Conservation (phyloP, 2,113 vertebrate genomes). For the Odontophorus gujanensis region DNA sequence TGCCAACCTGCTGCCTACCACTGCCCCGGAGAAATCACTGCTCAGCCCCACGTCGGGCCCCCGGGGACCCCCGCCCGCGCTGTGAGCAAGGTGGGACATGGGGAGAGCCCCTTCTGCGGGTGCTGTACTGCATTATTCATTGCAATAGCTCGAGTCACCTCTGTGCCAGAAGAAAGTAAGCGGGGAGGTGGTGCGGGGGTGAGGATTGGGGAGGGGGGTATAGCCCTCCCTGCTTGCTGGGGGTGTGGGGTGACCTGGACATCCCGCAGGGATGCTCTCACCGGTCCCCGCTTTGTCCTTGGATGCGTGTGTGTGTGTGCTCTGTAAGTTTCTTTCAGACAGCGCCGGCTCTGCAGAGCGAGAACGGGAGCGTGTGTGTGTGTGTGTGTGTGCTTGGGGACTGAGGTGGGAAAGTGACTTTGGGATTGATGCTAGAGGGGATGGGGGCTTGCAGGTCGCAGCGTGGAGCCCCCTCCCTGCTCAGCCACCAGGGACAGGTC, state of each 20-base stretch:
- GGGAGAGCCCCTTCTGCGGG: not conserved
- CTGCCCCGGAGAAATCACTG: not conserved
- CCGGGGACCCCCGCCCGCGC: not conserved
- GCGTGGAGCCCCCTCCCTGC: rapidly evolving
- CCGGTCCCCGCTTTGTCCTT: slow-evolving; percentile 38
- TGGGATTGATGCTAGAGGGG: not conserved
- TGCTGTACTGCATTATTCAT: not conserved
- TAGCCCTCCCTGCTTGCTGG: not conserved
- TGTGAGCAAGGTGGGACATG: slow-evolving; percentile 16
- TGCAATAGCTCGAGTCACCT: not conserved
- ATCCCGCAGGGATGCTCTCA: not conserved
- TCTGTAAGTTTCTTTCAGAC: not conserved
- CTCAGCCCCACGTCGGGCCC: not conserved
- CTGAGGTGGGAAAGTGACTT: not conserved
- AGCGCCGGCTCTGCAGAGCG: not conserved
- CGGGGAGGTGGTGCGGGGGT: not conserved
- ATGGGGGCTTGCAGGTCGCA: rapidly evolving
- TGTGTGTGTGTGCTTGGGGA: not conserved
- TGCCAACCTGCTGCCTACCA: slow-evolving; percentile 37
- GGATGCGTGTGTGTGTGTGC: not conserved
- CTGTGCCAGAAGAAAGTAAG: not conserved
- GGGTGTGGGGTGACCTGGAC: not conserved
- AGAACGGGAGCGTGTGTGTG: too few species aligned
- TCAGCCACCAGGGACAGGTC: not conserved
- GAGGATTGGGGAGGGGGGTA: not conserved